Conservation (phyloP, 2,113 vertebrate genomes). For the Progne subis region DNA sequence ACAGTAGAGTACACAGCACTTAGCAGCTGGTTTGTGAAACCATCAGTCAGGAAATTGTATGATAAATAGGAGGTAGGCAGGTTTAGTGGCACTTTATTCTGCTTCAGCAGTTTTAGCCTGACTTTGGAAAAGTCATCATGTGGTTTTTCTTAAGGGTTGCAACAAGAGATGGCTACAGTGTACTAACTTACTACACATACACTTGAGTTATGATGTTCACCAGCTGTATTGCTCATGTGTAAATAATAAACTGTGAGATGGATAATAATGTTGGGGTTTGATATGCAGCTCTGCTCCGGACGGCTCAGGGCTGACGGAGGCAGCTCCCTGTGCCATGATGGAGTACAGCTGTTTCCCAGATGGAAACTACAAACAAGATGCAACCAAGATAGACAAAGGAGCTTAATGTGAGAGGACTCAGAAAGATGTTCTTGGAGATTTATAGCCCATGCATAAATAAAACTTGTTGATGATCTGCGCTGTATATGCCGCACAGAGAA, state of each 20-base stretch:
- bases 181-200: slow-evolving; percentile 67
- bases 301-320: slow-evolving; percentile 7
- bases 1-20: slow-evolving; percentile 82
- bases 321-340: slow-evolving; percentile 48
- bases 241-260: slow-evolving; percentile 73
- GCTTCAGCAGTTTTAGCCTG: slow-evolving; percentile 81
- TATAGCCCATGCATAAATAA: background rate
- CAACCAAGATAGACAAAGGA: background rate
- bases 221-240: slow-evolving; percentile 75
- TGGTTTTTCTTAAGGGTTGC: slow-evolving; percentile 75
- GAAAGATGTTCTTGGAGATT: background rate
- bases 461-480: background rate
- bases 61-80: slow-evolving; percentile 82
- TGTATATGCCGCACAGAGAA: background rate
- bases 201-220: slow-evolving; percentile 73
- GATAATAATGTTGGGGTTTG: slow-evolving; percentile 67
- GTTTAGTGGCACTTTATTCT: slow-evolving; percentile 82
- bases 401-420: slow-evolving; percentile 1
- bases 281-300: slow-evolving; percentile 10
- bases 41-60: slow-evolving; percentile 84
- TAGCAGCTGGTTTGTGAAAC: slow-evolving; percentile 83
- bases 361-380: slow-evolving; percentile 37
- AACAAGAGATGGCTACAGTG: slow-evolving; percentile 65
- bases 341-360: slow-evolving; percentile 22
- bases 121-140: slow-evolving; percentile 79